phyloP scores from a whole-genome alignment of 2,888 invertebrate species.

The Yponomeuta malinellus region DNA sequence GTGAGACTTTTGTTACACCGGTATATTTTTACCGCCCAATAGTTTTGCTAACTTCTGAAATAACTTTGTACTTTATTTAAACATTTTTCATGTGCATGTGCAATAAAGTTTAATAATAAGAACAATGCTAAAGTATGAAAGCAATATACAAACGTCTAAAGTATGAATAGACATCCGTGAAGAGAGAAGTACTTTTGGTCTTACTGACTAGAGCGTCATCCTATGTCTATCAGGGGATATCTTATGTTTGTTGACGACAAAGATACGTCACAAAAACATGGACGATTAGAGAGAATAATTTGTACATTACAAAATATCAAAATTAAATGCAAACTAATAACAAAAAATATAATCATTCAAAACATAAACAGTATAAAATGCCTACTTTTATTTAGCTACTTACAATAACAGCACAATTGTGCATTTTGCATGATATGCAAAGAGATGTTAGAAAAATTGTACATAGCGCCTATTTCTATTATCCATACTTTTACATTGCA shows the following conservation, averaged over 20 bases:
- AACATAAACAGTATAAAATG: not conserved
- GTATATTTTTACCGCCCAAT: no score
- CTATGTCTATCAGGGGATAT: not conserved
- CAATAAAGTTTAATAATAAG: no score
- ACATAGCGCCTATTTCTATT: no score
- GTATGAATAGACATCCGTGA: no score
- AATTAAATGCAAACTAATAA: not conserved
- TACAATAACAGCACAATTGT: not conserved
- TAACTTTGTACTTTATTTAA: no score
- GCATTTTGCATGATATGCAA: not conserved
- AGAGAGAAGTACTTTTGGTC: not conserved
- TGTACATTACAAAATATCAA: not conserved
- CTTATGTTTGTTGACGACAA: not conserved
- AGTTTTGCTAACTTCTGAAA: no score
- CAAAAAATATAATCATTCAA: not conserved
- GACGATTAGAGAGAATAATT: not conserved
- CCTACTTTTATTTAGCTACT: not conserved
- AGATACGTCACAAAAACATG: not conserved
- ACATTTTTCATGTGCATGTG: no score
- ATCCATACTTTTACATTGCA: no score
- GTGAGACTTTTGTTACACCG: no score
- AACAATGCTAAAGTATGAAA: no score
- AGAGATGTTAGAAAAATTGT: no score
- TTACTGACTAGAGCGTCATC: not conserved
- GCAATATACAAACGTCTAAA: no score